Percentiles rank a stretch among this genome's conserved stretches.
Conservation (phyloP, 2,113 vertebrate genomes). For the Odontesthes bonariensis region DNA sequence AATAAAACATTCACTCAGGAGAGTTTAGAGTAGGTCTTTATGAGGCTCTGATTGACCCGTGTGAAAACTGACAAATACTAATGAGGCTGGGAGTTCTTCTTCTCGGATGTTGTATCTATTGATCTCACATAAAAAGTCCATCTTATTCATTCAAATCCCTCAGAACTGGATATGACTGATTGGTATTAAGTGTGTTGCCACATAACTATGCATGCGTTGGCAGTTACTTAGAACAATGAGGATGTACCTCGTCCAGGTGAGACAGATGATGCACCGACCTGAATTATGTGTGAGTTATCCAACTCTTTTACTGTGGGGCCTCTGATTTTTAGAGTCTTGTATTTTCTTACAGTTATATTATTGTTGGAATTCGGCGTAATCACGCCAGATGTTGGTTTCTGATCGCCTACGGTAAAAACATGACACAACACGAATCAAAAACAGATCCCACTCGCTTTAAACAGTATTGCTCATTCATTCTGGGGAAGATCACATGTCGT, state of each 20-base stretch:
- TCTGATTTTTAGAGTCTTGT: conserved; percentile 29
- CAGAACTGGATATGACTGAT: conserved; percentile 51
- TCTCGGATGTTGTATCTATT: conserved; percentile 52
- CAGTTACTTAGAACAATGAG: conserved; percentile 6
- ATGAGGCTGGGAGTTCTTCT: conserved; percentile 57
- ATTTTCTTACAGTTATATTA: conserved; percentile 54
- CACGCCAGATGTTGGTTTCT: conserved; percentile 57
- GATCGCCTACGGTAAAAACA: conserved; percentile 70
- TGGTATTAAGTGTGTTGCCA: conserved; percentile 21
- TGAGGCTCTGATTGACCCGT: conserved; percentile 62
- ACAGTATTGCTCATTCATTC: conserved; percentile 75
- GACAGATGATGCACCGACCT: background rate
- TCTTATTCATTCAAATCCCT: conserved; percentile 62
- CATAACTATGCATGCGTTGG: conserved; percentile 1
- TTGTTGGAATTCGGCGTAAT: conserved; percentile 43
- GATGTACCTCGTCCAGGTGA: background rate
- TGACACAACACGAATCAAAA: conserved; percentile 77
- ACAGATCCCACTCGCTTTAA: conserved; percentile 68
- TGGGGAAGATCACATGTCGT: conserved; percentile 76
- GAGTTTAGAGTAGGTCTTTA: conserved; percentile 52
- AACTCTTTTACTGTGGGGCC: conserved; percentile 33
- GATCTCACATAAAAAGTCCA: conserved; percentile 54
- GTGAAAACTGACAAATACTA: conserved; percentile 58
- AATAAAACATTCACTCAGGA: conserved; percentile 30
- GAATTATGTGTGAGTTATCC: conserved; percentile 15